A percentile compares a stretch with the other conserved stretches of the same genome.
Conservation (phyloP, 2,797 vertebrate genomes). For the Halcyon chelicuti region DNA sequence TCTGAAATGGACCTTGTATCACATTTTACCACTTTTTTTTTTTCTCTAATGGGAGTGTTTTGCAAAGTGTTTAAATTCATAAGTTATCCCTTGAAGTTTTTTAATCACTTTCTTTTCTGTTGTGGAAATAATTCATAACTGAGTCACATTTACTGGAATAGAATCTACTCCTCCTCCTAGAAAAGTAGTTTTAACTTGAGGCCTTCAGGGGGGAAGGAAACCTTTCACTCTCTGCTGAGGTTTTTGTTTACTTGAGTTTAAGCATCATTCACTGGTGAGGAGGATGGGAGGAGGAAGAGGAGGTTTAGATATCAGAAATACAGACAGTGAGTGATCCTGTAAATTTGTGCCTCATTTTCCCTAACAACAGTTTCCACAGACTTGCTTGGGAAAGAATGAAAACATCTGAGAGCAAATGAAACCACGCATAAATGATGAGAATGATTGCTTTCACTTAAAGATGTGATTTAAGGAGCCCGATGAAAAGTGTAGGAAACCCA, state of each 20-base stretch:
- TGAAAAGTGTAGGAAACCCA: neutral
- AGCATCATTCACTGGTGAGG: neutral
- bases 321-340: neutral
- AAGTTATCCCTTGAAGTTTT: slow-evolving; percentile 16
- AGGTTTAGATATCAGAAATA: neutral
- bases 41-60: slow-evolving; percentile 4
- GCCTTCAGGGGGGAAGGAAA: neutral
- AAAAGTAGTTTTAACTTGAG: neutral
- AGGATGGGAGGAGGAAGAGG: neutral
- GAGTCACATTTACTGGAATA: slow-evolving; percentile 7
- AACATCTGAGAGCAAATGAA: neutral
- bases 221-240: neutral
- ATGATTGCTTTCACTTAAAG: neutral
- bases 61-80: slow-evolving; percentile 41
- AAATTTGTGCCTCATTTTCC: neutral
- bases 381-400: neutral
- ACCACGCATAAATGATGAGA: neutral
- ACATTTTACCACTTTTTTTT: slow-evolving; percentile 21
- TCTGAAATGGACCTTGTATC: slow-evolving; percentile 21
- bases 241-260: neutral
- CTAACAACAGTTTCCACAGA: neutral
- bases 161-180: neutral
- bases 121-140: slow-evolving; percentile 39
- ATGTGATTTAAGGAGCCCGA: neutral
- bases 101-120: slow-evolving; percentile 44